Conservation (phyloP, 2,113 vertebrate genomes). For the Cyprinodon variegatus region DNA sequence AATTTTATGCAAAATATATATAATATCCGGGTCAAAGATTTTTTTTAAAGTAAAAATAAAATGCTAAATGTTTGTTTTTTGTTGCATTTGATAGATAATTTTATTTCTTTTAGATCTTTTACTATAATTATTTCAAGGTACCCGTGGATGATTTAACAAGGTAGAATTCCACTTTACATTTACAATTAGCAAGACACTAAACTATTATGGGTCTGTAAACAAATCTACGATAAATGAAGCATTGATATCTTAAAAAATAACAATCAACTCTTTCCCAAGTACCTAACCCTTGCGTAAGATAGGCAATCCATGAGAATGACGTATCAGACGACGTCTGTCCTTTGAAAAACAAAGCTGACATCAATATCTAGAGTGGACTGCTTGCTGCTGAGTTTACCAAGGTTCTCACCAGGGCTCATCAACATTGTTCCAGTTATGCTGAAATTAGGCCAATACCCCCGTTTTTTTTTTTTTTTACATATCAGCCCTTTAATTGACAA, state of each 20-base stretch:
- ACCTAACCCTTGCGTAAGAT: conserved; percentile 5
- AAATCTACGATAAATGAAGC: not conserved
- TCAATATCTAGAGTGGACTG: conserved; percentile 20
- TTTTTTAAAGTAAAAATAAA: not conserved
- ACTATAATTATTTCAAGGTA: not conserved
- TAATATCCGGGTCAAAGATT: no score
- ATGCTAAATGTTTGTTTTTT: not conserved
- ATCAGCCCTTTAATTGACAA: no score
- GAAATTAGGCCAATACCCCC: no score
- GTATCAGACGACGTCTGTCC: conserved; percentile 7
- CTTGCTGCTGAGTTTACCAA: not conserved
- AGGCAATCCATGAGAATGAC: not conserved
- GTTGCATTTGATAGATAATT: not conserved
- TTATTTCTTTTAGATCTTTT: not conserved
- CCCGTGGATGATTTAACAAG: not conserved
- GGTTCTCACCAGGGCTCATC: no score
- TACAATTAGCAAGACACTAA: not conserved
- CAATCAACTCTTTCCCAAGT: not conserved
- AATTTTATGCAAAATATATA: no score
- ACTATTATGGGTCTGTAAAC: not conserved
- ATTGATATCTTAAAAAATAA: not conserved
- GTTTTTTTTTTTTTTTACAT: no score
- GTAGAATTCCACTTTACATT: not conserved
- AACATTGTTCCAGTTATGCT: no score
- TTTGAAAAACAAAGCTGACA: conserved; percentile 16